Evolutionary conservation across 2,113 vertebrate genomes (phyloP).

Genomic region (Diglossa brunneiventris): DNA sequence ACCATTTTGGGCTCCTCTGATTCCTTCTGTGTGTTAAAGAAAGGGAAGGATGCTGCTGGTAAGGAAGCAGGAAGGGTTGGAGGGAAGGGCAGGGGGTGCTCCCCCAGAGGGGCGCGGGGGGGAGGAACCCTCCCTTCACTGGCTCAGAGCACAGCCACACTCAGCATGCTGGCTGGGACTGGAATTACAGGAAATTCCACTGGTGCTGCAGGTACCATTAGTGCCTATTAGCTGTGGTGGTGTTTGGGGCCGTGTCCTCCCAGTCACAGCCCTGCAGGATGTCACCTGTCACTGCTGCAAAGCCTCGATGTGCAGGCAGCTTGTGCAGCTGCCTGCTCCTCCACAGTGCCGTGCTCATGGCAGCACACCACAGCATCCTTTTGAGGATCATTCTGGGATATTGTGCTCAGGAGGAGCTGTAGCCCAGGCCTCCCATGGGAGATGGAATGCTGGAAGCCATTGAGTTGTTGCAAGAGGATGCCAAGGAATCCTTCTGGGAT

Average conservation of each 20-base stretch:
- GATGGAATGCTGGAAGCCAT: background rate
- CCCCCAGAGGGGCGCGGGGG: background rate
- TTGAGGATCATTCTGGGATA: background rate
- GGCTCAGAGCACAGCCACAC: background rate
- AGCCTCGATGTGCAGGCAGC: background rate
- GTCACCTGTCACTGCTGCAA: background rate
- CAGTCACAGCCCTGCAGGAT: background rate
- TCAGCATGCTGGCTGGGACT: background rate
- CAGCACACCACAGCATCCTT: background rate
- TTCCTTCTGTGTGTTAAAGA: background rate
- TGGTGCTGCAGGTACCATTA: background rate
- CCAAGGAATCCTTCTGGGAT: fast-evolving
- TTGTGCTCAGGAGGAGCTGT: background rate
- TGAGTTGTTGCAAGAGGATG: background rate
- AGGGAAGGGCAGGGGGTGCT: background rate
- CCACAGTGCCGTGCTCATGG: fast-evolving
- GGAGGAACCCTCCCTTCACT: background rate
- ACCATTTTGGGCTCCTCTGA: background rate
- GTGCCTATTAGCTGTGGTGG: background rate
- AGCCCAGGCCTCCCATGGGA: background rate
- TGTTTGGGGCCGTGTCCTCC: background rate
- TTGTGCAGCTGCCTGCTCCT: background rate
- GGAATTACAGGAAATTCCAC: background rate
- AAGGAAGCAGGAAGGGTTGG: background rate
- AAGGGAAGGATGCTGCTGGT: background rate